Base-by-base conservation (phyloP, 2,113 vertebrate species). In the Pseudopipra pipra region DNA sequence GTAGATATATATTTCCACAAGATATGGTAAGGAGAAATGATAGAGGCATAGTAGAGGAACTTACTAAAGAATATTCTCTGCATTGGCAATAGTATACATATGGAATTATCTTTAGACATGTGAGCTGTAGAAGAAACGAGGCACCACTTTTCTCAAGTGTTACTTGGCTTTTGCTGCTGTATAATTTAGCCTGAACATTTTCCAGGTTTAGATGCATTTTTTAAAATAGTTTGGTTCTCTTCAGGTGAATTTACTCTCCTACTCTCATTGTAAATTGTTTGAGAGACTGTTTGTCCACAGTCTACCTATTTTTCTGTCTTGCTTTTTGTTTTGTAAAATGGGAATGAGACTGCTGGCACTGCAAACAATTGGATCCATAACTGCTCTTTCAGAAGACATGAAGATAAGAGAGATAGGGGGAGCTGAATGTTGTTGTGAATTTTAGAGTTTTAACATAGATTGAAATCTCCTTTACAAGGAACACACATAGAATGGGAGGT, bases 111-210 rank as follows among this genome's bases (percentile, higher is more conserved):
- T 72, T 85, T 51, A 81, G 46, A 35, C 28, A 37, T 76, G 63
- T 59, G 21, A 67, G 84, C 52, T 63, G 4, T 55, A 72, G 37
- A 55, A 56, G 31, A 72, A 87, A 49, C 0, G 1, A 73, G 17
- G 12, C 0, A 0, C 35, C 17, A 17, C 31, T 16, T 82, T 86
- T 76, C 44, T 4, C 24, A 63, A 54, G 27, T 43, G 10, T 33
- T 83, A 30, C 2, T 8, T 21, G 35, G 43, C 15, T 75, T 86
- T 83, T 91, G n/a, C 43, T 91, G n/a, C n/a, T 75, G 30, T 70
- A 3, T 80, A 37, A 55, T 68, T 76, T 62, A 83, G 7, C 52
- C 18, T 89, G 66, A 79, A 54, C 16, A 55, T 33, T 87, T 84
- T 8, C 27, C 23, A 35, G 49, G 8, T 27, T 51, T 51, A 51